Base-by-base conservation (phyloP, 1,140 invertebrate genomes). In the Drosophila lacteicornis region DNA sequence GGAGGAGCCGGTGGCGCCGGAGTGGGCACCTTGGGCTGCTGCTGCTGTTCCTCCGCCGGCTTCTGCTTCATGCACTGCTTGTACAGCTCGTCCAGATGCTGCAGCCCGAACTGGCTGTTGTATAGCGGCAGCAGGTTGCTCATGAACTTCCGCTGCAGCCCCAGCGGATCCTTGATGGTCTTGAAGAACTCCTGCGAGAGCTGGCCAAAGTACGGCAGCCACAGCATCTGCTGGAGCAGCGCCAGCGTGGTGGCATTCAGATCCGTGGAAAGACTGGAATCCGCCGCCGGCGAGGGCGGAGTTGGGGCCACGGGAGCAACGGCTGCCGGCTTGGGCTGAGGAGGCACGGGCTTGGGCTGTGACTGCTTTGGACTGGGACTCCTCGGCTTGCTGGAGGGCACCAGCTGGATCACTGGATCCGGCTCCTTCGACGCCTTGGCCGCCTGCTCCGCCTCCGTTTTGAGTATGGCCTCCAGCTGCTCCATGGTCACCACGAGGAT, bases 401-500 rank as follows among this genome's bases (percentile, higher is more conserved):
- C 56, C 46, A 74, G 12, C 15, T 25, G 22, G 22, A 70, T 33
- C 22, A 50, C 43, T 25, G 49, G 68, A 73, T 75, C 78, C 61
- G 47, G 77, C 40, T 59, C 81, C 51, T 70, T 74, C 19, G 61
- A 45, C 19, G 57, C 27, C 53, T 77, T 86, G 9, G 60, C 88
- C 76, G 56, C 87, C 76, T 93, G 93, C 33, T 91, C 92, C 45
- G 83, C 33, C 8, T 94, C 93, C 62, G 95, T 94, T 74, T 94
- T 93, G 46, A 97, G 88, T 22, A 97, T 95, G n/a, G 94, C 94
- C 92, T 97, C 96, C 22, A 97, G 92, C 93, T 97, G 96, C 4
- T 95, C 94, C 79, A 97, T 93, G 27, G 96, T 96, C 75, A 97
- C 95, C 2, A 97, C 96, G 7, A 97, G 91, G 60, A 97, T 95